phyloP scores from a whole-genome alignment of 2,888 invertebrate genomes.

The Perdita meconis region DNA sequence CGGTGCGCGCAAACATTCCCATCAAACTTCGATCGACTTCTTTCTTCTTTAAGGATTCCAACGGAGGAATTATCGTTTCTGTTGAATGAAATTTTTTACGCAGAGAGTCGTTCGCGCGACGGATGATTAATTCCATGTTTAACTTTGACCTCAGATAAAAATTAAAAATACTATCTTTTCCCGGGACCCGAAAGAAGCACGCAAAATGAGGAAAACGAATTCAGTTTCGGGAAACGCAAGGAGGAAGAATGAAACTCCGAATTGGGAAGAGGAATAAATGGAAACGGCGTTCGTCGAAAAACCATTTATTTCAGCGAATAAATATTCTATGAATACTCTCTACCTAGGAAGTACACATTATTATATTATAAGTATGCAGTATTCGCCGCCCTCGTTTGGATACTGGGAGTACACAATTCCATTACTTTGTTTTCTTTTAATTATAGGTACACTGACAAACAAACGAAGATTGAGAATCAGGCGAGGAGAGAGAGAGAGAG shows the following conservation, averaged over 20 bases:
- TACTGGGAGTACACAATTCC: constrained; percentile 77
- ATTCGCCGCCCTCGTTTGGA: constrained; percentile 73
- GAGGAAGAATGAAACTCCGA: too few species aligned
- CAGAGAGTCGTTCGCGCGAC: constrained; percentile 1
- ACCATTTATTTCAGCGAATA: constrained; percentile 82
- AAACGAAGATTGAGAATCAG: constrained; percentile 53
- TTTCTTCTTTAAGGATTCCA: too few species aligned
- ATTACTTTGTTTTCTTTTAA: constrained; percentile 73
- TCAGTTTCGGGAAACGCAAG: too few species aligned
- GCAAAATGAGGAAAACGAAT: too few species aligned
- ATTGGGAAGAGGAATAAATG: constrained; percentile 43
- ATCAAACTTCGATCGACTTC: too few species aligned
- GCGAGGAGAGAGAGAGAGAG: constrained; percentile 2
- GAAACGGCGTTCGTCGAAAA: constrained; percentile 74
- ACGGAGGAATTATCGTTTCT: background rate
- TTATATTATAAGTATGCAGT: constrained; percentile 77
- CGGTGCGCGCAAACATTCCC: constrained; percentile 21
- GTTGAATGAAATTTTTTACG: background rate
- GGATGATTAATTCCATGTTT: constrained; percentile 38
- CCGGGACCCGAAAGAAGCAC: constrained; percentile 70
- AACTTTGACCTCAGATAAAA: constrained; percentile 59
- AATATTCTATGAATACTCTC: constrained; percentile 82
- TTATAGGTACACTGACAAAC: constrained; percentile 74
- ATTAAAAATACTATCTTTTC: constrained; percentile 49
- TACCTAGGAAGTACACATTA: constrained; percentile 82